Conservation (phyloP, 2,113 vertebrate species). For the Myocastor coypus region DNA sequence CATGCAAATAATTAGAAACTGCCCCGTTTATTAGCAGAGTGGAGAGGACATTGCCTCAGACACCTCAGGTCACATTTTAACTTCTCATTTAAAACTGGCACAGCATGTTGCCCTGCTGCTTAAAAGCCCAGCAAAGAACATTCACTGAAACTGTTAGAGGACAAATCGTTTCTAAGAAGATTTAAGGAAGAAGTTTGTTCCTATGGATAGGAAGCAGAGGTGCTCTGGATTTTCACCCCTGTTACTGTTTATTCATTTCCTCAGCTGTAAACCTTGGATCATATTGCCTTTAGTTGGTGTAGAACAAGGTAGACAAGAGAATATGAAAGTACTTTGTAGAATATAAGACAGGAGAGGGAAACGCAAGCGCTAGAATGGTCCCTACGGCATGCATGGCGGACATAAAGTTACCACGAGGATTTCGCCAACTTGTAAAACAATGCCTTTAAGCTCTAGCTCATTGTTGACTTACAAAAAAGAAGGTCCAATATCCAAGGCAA, state of each 20-base stretch:
- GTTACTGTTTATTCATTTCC: background rate
- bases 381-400: rapidly evolving
- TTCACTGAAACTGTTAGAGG: slow-evolving; percentile 1
- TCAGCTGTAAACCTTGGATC: background rate
- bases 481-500: background rate
- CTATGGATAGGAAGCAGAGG: background rate
- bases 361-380: background rate
- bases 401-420: rapidly evolving
- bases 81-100: slow-evolving; percentile 39
- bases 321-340: background rate
- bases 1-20: slow-evolving; percentile 70
- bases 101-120: background rate
- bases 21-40: slow-evolving; percentile 69
- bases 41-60: slow-evolving; percentile 73
- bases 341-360: background rate
- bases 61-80: slow-evolving; percentile 76
- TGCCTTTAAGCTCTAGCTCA: background rate
- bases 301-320: background rate
- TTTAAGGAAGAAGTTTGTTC: background rate
- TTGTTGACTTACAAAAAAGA: background rate
- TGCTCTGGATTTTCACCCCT: background rate
- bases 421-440: background rate
- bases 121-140: slow-evolving; percentile 46
- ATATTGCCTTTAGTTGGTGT: background rate
- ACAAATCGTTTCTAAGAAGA: background rate